Evolutionary conservation across 2,888 invertebrate genomes (phyloP), one percentile per base, ranked within the genome.

Genomic region (Phytoseiulus persimilis): DNA sequence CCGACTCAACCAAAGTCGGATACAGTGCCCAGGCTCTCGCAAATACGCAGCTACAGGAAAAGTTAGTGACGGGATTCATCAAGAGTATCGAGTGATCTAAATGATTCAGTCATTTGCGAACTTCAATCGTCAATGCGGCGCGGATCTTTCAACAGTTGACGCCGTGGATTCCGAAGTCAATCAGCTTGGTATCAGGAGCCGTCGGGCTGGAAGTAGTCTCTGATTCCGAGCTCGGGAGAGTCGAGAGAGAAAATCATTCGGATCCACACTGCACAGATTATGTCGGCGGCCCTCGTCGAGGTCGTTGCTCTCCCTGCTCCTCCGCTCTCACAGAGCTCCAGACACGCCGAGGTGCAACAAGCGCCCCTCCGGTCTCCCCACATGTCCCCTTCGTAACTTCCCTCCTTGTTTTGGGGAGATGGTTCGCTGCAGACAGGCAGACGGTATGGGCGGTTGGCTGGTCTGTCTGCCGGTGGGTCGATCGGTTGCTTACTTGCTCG

Each of bases 321-420:
- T 32, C 23, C 84, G 32, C 84, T 84, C 84, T 84, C 84, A 32
- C 87, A 9, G 14, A 87, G 31, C 32, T 33, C 32, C n/a, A 87
- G 33, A 33, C 87, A 87, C 87, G 87, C 87, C 32, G 33, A 87
- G 87, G 87, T 87, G 87, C 87, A 87, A 87, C 87, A 87, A 87
- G 87, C 87, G 28, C 87, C 87, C 87, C 84, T 18, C 84, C 31
- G 23, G n/a, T 84, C 65, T 23, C 65, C 65, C 65, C 65, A 6
- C 28, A 14, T 28, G 23, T 65, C 65, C 2, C 65, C 65, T 23
- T 23, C 65, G 65, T 1, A 14, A 28, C 65, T 65, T 65, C 65
- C 65, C 65, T 65, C 65, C 65, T 65, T 65, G 65, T 65, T 65
- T 65, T 65, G 65, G 39, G 65, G 65, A 65, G 65, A 65, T 65